Evolutionary conservation across 2,888 invertebrate genomes (phyloP), one percentile per base, ranked within the genome.

Genomic region (Parnassius mnemosyne): DNA sequence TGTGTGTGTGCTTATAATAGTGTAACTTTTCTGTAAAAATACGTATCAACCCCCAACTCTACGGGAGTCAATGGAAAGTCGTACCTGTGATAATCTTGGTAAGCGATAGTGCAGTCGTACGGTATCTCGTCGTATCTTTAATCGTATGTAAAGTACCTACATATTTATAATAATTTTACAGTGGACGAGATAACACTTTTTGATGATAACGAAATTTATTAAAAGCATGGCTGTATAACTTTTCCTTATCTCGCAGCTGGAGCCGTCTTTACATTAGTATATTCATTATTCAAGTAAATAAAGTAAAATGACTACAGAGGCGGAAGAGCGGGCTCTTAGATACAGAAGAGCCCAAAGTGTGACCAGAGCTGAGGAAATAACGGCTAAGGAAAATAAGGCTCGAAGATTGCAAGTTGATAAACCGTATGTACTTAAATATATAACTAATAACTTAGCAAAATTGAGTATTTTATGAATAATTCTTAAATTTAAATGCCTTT

Each of bases 321-420:
- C 77, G 42, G 92, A 94, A 65, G 93, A 92, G 66, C 93, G 92
- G 63, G 72, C 89, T 57, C 82, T 94, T 59, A 93, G 96, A 46
- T 93, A 93, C 71, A 92, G 96, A 75, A 93, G 97, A 75, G 94
- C 96, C 5, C 96, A 96, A 80, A 97, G 97, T 89, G 96, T 96
- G 46, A 96, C 97, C 9, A 93, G 96, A 67, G 97, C 97, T 42
- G 97, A 97, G 84, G 96, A 97, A 87, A 97, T 97, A 67, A 94
- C 95, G 68, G 95, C 95, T 74, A 94, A 95, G 71, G 97, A 97
- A 85, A 93, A 94, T 73, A 95, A 95, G 85, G 94, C 94, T 55
- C 92, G 97, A 68, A 94, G 93, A 82, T 93, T 93, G 25, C 97
- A 97, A 77, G 95, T 95, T 13, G 97, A 97, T 89, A 96, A 95